These are phyloP conservation scores for Calyptomena viridis DNA, from an alignment of 2,113 vertebrate species.

Conservation along the genomic window DNA sequence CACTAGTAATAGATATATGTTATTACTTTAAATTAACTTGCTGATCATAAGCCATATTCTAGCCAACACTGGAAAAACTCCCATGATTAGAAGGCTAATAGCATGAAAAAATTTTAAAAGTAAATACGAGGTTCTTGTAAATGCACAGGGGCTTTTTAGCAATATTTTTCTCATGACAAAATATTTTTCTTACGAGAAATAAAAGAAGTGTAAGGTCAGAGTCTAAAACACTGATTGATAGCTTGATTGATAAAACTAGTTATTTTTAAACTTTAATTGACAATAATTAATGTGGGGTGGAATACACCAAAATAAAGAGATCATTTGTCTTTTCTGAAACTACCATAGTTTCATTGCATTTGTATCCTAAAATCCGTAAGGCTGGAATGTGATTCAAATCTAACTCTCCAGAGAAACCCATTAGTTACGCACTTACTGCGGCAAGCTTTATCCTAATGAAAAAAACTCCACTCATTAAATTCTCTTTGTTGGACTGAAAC, in stretches of 20 bases:
- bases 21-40: not conserved
- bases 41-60: not conserved
- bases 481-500: not conserved
- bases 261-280: not conserved
- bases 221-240: not conserved
- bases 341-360: not conserved
- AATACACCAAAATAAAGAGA: not conserved
- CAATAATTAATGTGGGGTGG: not conserved
- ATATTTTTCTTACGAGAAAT: not conserved
- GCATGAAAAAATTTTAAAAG: not conserved
- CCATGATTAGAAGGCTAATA: not conserved
- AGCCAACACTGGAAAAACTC: not conserved
- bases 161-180: not conserved
- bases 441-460: not conserved
- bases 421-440: not conserved
- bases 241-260: not conserved
- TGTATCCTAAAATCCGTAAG: not conserved
- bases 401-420: not conserved
- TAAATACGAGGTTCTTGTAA: not conserved
- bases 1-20: not conserved
- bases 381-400: not conserved
- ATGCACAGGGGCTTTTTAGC: fast-evolving
- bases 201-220: not conserved
- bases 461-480: not conserved
- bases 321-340: not conserved